Percentiles rank a stretch among this genome's conserved stretches.
phyloP scores from a whole-genome alignment of 2,797 vertebrate species.

The Okamejei kenojei region DNA sequence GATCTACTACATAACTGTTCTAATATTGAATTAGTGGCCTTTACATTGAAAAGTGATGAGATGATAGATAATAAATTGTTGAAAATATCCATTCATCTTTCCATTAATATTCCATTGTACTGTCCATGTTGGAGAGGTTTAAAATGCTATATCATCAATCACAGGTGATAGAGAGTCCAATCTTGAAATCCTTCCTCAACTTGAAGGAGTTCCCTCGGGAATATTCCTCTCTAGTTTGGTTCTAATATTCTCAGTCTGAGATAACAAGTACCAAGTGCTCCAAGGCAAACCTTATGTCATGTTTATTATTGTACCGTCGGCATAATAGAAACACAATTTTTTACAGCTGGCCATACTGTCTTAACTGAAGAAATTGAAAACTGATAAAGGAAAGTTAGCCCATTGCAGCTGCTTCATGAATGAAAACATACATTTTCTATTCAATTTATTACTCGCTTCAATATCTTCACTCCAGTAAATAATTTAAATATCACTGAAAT shows the following conservation, averaged over 20 bases:
- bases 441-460: neutral
- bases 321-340: neutral
- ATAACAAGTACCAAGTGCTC: neutral
- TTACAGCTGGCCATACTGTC: neutral
- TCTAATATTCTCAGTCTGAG: neutral
- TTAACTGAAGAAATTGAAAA: neutral
- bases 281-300: neutral
- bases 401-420: neutral
- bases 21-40: neutral
- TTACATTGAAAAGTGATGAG: neutral
- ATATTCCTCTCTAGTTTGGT: neutral
- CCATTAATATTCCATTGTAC: neutral
- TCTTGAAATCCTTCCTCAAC: neutral
- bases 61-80: neutral
- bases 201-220: neutral
- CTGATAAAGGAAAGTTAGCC: neutral
- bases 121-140: no score
- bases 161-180: neutral
- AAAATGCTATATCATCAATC: no score
- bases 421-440: neutral
- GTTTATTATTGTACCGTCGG: neutral
- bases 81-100: neutral
- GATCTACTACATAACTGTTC: neutral
- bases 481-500: neutral
- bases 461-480: neutral